Base-by-base conservation (phyloP, 2,113 vertebrate species). In the Helogale parvula region DNA sequence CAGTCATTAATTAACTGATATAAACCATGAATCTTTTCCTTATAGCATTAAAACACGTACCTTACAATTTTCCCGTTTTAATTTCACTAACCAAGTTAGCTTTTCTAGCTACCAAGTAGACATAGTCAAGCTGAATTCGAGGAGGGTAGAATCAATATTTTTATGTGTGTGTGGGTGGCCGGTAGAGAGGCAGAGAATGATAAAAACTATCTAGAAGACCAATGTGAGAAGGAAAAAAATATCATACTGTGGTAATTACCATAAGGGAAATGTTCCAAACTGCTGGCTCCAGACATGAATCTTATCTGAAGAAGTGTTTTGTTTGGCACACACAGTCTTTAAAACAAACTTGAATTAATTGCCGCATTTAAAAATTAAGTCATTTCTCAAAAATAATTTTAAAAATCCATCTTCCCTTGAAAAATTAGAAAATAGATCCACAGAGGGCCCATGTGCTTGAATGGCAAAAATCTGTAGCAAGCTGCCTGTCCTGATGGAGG, bases 271-370 rank as follows among this genome's bases (percentile, higher is more conserved):
- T 82, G 45, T 27, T 96, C 66, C 66, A 90, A 94, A 92, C 27
- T 60, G 9, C 68, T 54, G 29, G 17, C 15, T 84, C 38, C 41
- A 54, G 25, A 63, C 27, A 85, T 80, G 88, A 74, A 74, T 88
- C 88, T 96, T 71, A 57, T 80, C 86, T 96, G 11, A 33, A 65
- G 82, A 96, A 82, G 50, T 96, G 82, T 92, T 97, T 93, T 92
- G 11, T 83, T 96, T 97, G 91, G 88, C 88, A 85, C 21, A 69
- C 38, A 12, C 50, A 60, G 29, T 71, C 19, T 92, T 96, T 93
- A 89, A 83, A 92, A 85, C 41, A 92, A 97, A 95, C 41, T 72
- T 71, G 76, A 88, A 91, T 95, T 88, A 92, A 93, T 85, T 72
- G 54, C 47, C 65, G 74, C 33, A 85, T 93, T 93, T 88, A 50